Evolutionary conservation across 2,797 vertebrate species (phyloP).

Genomic region (Peromyscus nudipes): DNA sequence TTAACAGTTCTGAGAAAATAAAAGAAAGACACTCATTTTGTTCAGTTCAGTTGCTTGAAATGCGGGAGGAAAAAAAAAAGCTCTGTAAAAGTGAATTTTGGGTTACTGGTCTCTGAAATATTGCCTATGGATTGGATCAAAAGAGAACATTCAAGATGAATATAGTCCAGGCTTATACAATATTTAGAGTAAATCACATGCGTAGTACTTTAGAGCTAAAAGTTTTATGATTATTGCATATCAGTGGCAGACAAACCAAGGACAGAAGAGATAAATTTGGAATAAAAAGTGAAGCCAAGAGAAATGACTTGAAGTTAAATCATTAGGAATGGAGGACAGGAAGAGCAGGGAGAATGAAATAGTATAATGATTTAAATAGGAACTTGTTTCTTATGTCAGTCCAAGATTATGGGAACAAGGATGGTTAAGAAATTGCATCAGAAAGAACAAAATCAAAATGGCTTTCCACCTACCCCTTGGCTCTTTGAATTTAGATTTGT

Average conservation of each 20-base stretch:
- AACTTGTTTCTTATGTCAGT: background rate
- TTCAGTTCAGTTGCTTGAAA: slow-evolving; percentile 55
- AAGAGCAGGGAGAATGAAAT: background rate
- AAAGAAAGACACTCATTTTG: slow-evolving; percentile 55
- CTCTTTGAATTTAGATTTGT: background rate
- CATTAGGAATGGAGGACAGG: slow-evolving; percentile 15
- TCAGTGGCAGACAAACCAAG: slow-evolving; percentile 60
- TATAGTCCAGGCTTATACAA: slow-evolving; percentile 41
- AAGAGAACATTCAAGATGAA: slow-evolving; percentile 63
- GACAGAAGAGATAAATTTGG: slow-evolving; percentile 6
- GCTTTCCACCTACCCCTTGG: background rate
- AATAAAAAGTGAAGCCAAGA: slow-evolving; percentile 58
- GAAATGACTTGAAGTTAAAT: slow-evolving; percentile 2
- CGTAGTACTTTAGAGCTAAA: slow-evolving; percentile 42
- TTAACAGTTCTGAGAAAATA: slow-evolving; percentile 68
- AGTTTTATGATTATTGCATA: slow-evolving; percentile 62
- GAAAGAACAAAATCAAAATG: background rate
- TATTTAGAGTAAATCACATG: slow-evolving; percentile 69
- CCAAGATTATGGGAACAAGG: background rate
- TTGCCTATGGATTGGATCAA: slow-evolving; percentile 57
- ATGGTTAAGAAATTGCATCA: background rate
- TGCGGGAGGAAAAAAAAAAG: background rate
- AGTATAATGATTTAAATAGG: background rate
- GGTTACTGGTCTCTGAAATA: slow-evolving; percentile 54
- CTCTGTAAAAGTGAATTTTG: slow-evolving; percentile 42